These are phyloP conservation scores for Chrysodeixis includens DNA, from an alignment of 2,888 invertebrate genomes.

Conservation along the genomic window DNA sequence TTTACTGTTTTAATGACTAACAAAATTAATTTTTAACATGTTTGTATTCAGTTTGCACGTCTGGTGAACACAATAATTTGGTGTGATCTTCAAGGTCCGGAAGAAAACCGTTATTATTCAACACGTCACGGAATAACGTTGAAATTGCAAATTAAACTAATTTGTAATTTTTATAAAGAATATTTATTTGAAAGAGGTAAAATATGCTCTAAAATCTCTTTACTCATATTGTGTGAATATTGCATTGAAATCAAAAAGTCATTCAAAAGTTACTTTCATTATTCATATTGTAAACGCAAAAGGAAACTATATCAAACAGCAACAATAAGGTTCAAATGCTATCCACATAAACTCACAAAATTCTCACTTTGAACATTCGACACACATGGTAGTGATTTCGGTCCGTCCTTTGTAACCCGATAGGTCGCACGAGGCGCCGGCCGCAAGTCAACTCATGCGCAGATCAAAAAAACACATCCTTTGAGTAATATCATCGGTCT, in stretches of 20 bases:
- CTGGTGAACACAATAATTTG: neutral
- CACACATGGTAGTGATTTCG: constrained; percentile 44
- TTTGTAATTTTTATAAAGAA: too few relatives aligned
- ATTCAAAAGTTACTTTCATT: too few relatives aligned
- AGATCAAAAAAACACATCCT: constrained; percentile 58
- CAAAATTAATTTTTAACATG: constrained; percentile 27
- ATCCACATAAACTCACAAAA: constrained; percentile 18
- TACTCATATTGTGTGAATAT: too few relatives aligned
- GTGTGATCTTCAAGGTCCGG: neutral
- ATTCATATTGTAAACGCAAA: too few relatives aligned
- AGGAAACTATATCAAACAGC: too few relatives aligned
- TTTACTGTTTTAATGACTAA: constrained; percentile 17
- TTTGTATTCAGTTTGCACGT: neutral
- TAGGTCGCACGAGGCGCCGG: constrained; percentile 54
- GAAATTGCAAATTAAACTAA: too few relatives aligned
- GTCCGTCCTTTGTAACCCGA: constrained; percentile 55
- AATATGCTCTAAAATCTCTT: too few relatives aligned
- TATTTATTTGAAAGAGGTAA: too few relatives aligned
- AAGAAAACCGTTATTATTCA: neutral
- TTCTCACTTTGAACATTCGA: constrained; percentile 10
- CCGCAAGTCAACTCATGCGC: constrained; percentile 52
- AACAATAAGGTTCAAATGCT: neutral
- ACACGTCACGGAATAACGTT: neutral
- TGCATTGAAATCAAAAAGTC: too few relatives aligned
- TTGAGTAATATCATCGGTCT: constrained; percentile 39